Conservation (phyloP, 2,113 vertebrate species). For the Ophthalmolycus amberensis region DNA sequence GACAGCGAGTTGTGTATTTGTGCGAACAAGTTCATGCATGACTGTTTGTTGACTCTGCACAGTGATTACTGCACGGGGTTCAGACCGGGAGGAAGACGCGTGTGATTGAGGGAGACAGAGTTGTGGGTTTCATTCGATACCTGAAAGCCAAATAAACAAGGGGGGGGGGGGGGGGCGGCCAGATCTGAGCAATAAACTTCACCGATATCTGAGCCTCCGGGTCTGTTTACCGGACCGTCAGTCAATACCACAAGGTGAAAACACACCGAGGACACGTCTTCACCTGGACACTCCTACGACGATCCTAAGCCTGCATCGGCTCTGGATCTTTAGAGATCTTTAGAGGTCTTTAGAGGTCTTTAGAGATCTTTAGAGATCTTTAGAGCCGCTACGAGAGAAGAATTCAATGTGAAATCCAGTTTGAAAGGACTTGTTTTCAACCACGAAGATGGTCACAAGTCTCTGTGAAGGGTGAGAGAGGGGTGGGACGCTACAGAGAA, state of each 20-base stretch:
- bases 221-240: constrained; percentile 70
- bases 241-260: constrained; percentile 53
- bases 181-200: constrained; percentile 70
- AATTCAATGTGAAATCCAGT: neutral
- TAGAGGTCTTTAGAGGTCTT: neutral
- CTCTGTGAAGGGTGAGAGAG: constrained; percentile 58
- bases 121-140: constrained; percentile 72
- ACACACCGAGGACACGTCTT: neutral
- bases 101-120: constrained; percentile 33
- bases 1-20: constrained; percentile 69
- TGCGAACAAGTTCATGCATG: constrained; percentile 64
- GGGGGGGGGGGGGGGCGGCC: too few species aligned
- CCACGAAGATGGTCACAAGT: constrained; percentile 52
- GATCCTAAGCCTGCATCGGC: neutral
- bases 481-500: constrained; percentile 58
- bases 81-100: constrained; percentile 25
- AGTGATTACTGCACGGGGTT: constrained; percentile 35
- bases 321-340: neutral
- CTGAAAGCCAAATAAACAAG: constrained; percentile 79
- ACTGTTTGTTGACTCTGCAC: constrained; percentile 69
- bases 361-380: neutral
- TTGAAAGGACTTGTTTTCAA: constrained; percentile 61
- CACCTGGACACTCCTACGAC: constrained; percentile 8
- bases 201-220: constrained; percentile 61
- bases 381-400: neutral